Conservation (phyloP, 2,888 invertebrate genomes). For the Luperina testacea region DNA sequence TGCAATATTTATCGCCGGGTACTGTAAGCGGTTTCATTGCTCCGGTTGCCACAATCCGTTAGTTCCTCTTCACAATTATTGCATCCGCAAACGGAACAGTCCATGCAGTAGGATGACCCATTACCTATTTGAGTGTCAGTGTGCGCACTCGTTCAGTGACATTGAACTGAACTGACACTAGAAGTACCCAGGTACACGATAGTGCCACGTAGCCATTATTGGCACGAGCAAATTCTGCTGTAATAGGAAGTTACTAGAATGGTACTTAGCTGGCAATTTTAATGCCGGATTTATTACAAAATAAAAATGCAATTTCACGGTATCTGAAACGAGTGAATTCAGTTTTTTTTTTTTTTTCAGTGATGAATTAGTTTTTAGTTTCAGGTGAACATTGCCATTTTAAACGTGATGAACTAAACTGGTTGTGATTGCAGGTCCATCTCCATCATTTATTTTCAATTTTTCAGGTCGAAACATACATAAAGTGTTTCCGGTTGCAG, state of each 20-base stretch:
- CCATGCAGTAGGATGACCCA: not conserved
- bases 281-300: not conserved
- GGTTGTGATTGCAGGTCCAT: not conserved
- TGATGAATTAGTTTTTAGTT: not conserved
- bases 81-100: constrained; percentile 10
- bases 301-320: not conserved
- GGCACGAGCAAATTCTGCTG: constrained; percentile 11
- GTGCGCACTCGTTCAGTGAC: constrained; percentile 21
- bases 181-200: not conserved
- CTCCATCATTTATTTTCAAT: not conserved
- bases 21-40: not conserved
- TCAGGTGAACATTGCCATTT: not conserved
- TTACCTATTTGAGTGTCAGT: constrained; percentile 20
- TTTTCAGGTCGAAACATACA: not conserved
- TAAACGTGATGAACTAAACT: not conserved
- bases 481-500: not conserved
- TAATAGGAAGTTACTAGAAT: not conserved
- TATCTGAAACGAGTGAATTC: not conserved
- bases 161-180: constrained; percentile 23
- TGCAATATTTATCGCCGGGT: too few species aligned
- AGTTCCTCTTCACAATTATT: not conserved
- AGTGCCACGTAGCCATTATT: constrained; percentile 13
- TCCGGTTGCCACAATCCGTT: not conserved
- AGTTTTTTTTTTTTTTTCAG: not conserved
- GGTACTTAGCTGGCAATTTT: not conserved